Evolutionary conservation across 2,888 invertebrate genomes (phyloP).

Genomic region (Tipula helvola): DNA sequence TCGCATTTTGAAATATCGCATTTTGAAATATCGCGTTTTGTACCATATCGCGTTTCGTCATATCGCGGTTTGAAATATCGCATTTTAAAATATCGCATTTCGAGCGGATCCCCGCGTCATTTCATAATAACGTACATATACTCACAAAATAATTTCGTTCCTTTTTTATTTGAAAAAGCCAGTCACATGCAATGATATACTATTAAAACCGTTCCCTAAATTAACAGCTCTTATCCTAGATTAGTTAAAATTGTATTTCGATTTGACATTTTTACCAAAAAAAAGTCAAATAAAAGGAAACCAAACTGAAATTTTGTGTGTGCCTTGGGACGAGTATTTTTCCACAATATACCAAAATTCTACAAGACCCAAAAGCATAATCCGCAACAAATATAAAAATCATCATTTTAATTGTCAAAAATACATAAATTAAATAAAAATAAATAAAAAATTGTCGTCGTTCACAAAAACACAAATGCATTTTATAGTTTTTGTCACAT

Average conservation of each 20-base stretch:
- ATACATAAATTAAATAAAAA: neutral
- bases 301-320: neutral
- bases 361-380: neutral
- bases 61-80: too few relatives aligned
- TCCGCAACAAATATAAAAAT: neutral
- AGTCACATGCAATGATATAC: neutral
- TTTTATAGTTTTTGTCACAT: constrained; percentile 4
- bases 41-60: too few relatives aligned
- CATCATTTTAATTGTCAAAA: constrained; percentile 4
- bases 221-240: neutral
- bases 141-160: neutral
- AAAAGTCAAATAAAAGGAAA: neutral
- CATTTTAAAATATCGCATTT: too few relatives aligned
- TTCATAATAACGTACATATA: too few relatives aligned
- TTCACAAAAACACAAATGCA: neutral
- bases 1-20: too few relatives aligned
- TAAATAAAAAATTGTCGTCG: neutral
- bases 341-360: neutral
- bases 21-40: too few relatives aligned
- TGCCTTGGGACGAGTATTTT: neutral
- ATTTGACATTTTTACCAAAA: neutral
- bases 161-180: neutral
- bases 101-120: too few relatives aligned
- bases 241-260: neutral
- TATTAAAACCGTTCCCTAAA: neutral